phyloP scores from a whole-genome alignment of 2,888 invertebrate genomes.

The Eupeodes latifasciatus region DNA sequence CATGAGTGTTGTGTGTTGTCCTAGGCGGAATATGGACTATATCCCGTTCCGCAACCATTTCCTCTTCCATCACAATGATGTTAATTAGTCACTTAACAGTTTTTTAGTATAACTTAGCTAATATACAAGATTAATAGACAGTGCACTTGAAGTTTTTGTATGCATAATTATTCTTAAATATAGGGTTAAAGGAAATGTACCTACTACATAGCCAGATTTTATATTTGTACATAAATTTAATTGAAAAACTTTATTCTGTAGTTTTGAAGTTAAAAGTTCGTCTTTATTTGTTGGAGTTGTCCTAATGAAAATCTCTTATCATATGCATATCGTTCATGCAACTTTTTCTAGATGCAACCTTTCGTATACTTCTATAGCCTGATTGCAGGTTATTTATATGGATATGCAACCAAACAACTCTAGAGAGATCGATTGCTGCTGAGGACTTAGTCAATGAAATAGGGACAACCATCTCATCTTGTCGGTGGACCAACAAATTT shows the following conservation, averaged over 20 bases:
- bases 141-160: no score
- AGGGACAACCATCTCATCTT: neutral
- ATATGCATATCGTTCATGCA: constrained; percentile 8
- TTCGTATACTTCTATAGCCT: neutral
- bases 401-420: neutral
- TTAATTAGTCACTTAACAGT: no score
- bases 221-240: constrained; percentile 74
- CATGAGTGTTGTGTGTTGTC: no score
- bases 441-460: neutral
- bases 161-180: no score
- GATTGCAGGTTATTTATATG: neutral
- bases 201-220: neutral
- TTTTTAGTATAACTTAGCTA: no score
- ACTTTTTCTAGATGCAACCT: constrained; percentile 58
- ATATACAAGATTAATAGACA: no score
- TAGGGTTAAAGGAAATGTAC: no score
- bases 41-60: no score
- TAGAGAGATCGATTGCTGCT: constrained; percentile 43
- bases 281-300: constrained; percentile 22
- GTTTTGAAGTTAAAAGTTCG: constrained; percentile 69
- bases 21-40: no score
- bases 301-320: no score
- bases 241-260: constrained; percentile 72
- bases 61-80: no score
- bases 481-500: neutral